Conservation (phyloP, 2,113 vertebrate genomes). For the Leucoraja erinaceus region DNA sequence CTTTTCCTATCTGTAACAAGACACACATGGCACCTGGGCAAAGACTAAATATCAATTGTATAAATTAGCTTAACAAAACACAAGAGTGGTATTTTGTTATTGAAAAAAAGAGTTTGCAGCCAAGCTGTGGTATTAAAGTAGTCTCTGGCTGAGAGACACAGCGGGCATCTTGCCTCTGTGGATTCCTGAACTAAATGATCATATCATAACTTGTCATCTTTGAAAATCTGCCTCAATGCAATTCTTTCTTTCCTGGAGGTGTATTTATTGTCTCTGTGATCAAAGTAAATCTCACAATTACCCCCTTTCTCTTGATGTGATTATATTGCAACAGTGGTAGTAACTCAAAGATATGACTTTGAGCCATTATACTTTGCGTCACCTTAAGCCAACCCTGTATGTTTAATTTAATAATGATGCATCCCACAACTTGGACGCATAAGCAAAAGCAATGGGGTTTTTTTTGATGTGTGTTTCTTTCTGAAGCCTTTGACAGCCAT, state of each 20-base stretch:
- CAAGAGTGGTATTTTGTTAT: constrained; percentile 47
- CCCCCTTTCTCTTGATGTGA: constrained; percentile 58
- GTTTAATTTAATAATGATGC: constrained; percentile 29
- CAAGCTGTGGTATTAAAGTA: constrained; percentile 45
- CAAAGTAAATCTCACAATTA: constrained; percentile 58
- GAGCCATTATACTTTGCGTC: constrained; percentile 35
- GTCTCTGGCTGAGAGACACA: constrained; percentile 46
- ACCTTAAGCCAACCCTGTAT: constrained; percentile 24
- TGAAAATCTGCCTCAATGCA: constrained; percentile 48
- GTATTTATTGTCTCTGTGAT: constrained; percentile 55
- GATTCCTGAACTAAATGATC: constrained; percentile 40
- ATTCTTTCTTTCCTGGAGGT: constrained; percentile 50
- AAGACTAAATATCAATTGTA: constrained; percentile 53
- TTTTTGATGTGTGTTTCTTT: constrained; percentile 26
- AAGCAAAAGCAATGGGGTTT: not conserved
- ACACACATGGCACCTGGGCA: constrained; percentile 57
- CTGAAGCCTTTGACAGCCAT: constrained; percentile 23
- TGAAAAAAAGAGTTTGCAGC: constrained; percentile 47
- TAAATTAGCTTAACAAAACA: constrained; percentile 53
- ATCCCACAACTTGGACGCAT: not conserved
- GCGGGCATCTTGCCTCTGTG: constrained; percentile 45
- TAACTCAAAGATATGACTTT: constrained; percentile 49
- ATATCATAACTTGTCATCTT: constrained; percentile 53
- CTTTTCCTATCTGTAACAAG: constrained; percentile 54
- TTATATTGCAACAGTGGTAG: constrained; percentile 50